These are phyloP conservation scores for Gymnarchus niloticus DNA, from an alignment of 2,113 vertebrate species.

Conservation along the genomic window DNA sequence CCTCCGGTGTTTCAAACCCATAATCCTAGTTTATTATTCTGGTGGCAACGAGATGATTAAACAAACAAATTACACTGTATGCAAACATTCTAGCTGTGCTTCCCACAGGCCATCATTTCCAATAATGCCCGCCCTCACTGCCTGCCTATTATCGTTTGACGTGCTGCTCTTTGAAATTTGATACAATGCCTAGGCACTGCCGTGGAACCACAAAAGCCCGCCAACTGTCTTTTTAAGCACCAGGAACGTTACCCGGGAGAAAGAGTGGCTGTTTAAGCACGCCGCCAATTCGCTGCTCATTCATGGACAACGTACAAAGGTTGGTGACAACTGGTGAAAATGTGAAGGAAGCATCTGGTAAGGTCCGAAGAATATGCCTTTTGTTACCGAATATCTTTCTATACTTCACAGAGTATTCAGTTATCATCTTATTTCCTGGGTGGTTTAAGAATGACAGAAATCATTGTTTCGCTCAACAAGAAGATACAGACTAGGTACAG, in stretches of 20 bases:
- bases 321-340: not conserved
- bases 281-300: not conserved
- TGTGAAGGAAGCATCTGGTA: not conserved
- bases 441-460: not conserved
- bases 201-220: not conserved
- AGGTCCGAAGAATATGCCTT: not conserved
- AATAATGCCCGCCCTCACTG: not conserved
- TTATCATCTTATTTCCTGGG: not conserved
- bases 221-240: not conserved
- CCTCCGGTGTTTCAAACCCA: not conserved
- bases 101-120: constrained; percentile 13
- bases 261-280: not conserved
- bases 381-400: not conserved
- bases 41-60: not conserved
- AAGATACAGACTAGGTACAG: not conserved
- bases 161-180: not conserved
- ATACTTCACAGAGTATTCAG: not conserved
- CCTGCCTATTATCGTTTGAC: not conserved
- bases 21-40: constrained; percentile 5
- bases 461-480: not conserved
- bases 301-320: no score
- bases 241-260: constrained; percentile 10
- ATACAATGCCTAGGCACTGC: constrained; percentile 1
- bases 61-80: constrained; percentile 7
- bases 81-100: not conserved